Evolutionary conservation across 2,888 invertebrate genomes (phyloP).

Genomic region (Pseudanteris insignis): DNA sequence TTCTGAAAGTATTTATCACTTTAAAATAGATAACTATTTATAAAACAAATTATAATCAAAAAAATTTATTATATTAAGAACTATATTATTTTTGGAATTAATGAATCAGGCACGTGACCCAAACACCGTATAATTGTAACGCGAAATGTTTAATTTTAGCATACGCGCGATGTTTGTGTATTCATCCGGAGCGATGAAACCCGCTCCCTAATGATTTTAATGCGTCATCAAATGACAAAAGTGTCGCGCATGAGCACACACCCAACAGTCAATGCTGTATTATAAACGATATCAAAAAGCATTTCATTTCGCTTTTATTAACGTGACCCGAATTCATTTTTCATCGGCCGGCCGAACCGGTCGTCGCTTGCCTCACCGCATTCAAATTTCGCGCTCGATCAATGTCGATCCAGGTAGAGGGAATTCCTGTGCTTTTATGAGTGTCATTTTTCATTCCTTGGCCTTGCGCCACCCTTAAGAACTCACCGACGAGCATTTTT

Average conservation of each 20-base stretch:
- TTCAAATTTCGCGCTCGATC: conserved; percentile 24
- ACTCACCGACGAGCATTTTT: conserved; percentile 5
- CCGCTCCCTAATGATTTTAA: no score
- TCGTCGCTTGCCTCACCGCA: conserved; percentile 10
- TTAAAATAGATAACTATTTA: no score
- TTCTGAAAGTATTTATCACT: no score
- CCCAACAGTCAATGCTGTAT: neutral
- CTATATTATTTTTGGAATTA: no score
- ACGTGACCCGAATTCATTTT: conserved; percentile 26
- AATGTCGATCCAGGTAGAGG: conserved; percentile 23
- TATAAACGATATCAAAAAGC: conserved; percentile 2
- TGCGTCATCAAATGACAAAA: no score
- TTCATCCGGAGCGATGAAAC: no score
- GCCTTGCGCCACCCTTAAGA: conserved; percentile 12
- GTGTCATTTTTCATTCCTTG: conserved; percentile 24
- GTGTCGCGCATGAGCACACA: neutral
- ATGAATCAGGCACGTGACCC: no score
- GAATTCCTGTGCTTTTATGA: conserved; percentile 21
- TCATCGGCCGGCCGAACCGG: conserved; percentile 6
- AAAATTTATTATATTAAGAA: no score
- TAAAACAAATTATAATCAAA: no score
- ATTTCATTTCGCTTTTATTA: conserved; percentile 13
- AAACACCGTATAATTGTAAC: no score
- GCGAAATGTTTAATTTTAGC: no score
- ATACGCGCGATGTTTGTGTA: no score